phyloP scores from a whole-genome alignment of 2,888 invertebrate species.

The Ophioninae sp. region DNA sequence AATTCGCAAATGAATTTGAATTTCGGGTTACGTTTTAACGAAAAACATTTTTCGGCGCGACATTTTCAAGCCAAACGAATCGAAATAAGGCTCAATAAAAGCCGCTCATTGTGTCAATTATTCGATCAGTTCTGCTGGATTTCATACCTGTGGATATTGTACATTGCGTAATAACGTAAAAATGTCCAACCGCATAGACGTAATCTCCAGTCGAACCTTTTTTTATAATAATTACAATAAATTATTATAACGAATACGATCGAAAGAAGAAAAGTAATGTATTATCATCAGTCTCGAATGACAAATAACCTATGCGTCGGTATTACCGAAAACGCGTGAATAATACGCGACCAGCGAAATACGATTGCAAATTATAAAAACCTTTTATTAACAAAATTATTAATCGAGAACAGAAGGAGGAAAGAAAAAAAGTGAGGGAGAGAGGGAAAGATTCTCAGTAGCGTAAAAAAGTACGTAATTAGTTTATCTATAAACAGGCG shows the following conservation, averaged over 20 bases:
- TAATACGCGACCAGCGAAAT: slow-evolving; percentile 27
- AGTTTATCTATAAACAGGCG: slow-evolving; percentile 73
- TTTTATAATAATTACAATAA: slow-evolving; percentile 14
- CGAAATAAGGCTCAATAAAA: too few relatives aligned
- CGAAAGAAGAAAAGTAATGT: neutral
- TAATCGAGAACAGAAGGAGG: slow-evolving; percentile 57
- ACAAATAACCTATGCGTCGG: slow-evolving; percentile 12
- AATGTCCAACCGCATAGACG: slow-evolving; percentile 34
- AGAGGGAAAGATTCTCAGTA: slow-evolving; percentile 65
- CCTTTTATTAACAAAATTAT: slow-evolving; percentile 61
- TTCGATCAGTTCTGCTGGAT: neutral
- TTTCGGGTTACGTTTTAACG: too few relatives aligned
- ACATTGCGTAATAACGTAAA: slow-evolving; percentile 29
- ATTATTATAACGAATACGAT: neutral
- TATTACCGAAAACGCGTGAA: slow-evolving; percentile 24
- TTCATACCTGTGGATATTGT: slow-evolving; percentile 56
- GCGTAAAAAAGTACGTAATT: slow-evolving; percentile 73
- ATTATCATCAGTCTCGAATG: slow-evolving; percentile 12
- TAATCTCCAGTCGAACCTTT: slow-evolving; percentile 9
- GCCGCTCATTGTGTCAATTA: too few relatives aligned
- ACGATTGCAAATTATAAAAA: slow-evolving; percentile 58
- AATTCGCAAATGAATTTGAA: too few relatives aligned
- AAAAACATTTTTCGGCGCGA: too few relatives aligned
- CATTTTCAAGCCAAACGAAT: too few relatives aligned
- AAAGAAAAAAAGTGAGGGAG: slow-evolving; percentile 72